Conservation (phyloP, 2,113 vertebrate genomes). For the Nipponia nippon region DNA sequence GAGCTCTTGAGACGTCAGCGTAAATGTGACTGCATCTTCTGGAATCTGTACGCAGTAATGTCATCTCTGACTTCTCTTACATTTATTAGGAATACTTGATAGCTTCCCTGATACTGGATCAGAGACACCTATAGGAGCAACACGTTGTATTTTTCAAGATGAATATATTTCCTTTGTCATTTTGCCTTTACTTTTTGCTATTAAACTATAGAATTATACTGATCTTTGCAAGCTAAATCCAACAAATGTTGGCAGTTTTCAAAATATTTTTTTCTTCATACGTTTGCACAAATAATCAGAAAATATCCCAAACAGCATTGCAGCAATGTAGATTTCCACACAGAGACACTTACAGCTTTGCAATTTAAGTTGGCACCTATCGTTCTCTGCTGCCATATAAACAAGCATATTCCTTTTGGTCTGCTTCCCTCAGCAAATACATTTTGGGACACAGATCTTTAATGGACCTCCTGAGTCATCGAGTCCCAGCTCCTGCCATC, state of each 20-base stretch:
- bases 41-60: neutral
- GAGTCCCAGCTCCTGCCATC: neutral
- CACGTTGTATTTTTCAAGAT: neutral
- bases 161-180: neutral
- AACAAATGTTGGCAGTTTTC: neutral
- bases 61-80: neutral
- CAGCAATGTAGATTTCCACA: neutral
- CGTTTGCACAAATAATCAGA: neutral
- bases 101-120: neutral
- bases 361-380: neutral
- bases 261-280: neutral
- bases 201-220: neutral
- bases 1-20: accelerated
- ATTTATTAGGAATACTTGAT: neutral
- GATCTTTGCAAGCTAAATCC: neutral
- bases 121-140: neutral
- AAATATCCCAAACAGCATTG: neutral
- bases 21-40: neutral
- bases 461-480: accelerated
- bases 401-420: neutral
- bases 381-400: neutral
- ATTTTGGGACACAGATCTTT: neutral
- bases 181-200: neutral
- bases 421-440: neutral
- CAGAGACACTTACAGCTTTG: neutral